These are phyloP conservation scores for Drosophila leontia DNA, from an alignment of 1,140 invertebrate genomes.

Conservation along the genomic window DNA sequence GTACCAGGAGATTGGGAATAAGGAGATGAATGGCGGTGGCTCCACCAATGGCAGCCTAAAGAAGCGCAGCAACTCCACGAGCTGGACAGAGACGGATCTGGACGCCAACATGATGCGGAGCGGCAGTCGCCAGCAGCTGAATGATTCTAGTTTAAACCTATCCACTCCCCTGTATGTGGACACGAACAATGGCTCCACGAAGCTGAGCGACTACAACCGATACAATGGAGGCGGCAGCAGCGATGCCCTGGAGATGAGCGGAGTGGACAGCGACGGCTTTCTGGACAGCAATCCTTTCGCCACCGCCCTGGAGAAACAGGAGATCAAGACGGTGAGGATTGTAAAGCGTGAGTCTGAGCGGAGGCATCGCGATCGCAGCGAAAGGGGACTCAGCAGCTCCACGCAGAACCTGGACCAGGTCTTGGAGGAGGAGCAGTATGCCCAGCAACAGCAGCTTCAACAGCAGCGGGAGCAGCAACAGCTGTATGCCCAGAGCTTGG, in stretches of 20 bases:
- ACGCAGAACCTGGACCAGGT: conserved; percentile 86
- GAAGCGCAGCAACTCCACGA: conserved; percentile 85
- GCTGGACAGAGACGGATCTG: conserved; percentile 96
- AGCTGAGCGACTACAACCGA: conserved; percentile 74
- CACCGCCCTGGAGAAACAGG: conserved; percentile 93
- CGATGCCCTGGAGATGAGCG: conserved; percentile 78
- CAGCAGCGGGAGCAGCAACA: conserved; percentile 56
- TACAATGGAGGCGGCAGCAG: conserved; percentile 73
- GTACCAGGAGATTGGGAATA: conserved; percentile 83
- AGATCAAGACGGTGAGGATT: conserved; percentile 96
- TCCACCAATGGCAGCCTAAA: conserved; percentile 79
- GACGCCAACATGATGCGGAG: conserved; percentile 88
- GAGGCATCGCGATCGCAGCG: conserved; percentile 90
- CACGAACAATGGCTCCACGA: conserved; percentile 84
- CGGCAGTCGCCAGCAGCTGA: conserved; percentile 70
- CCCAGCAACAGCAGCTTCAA: conserved; percentile 50
- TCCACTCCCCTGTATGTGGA: conserved; percentile 86
- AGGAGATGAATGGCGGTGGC: conserved; percentile 61
- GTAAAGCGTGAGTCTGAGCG: conserved; percentile 96
- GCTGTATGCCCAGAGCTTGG: conserved; percentile 50
- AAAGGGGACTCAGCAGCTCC: conserved; percentile 79
- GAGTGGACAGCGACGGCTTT: conserved; percentile 86
- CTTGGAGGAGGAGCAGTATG: conserved; percentile 86
- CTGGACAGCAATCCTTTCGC: conserved; percentile 86
- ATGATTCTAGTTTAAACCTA: conserved; percentile 74